Percentiles rank a stretch among this genome's conserved stretches.
Evolutionary conservation across 2,888 invertebrate genomes (phyloP).

Genomic region (Leptinotarsa rubiginosa): DNA sequence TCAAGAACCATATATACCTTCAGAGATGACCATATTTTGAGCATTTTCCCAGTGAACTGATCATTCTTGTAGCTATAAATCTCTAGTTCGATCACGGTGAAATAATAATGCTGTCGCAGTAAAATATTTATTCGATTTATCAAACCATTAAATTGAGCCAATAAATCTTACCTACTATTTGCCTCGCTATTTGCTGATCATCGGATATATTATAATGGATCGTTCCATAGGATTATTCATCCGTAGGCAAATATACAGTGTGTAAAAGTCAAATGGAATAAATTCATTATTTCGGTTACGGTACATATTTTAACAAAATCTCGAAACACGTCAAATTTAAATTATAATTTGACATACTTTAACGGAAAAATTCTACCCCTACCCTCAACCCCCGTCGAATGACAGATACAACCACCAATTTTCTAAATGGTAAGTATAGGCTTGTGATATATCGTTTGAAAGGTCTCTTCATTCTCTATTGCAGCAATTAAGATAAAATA

Average conservation of each 20-base stretch:
- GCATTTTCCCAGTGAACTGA: background rate
- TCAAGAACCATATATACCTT: background rate
- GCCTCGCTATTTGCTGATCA: constrained; percentile 33
- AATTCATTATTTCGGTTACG: no score
- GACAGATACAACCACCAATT: no score
- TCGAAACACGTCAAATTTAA: no score
- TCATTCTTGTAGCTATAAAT: constrained; percentile 41
- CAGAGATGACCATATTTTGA: background rate
- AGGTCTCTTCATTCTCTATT: no score
- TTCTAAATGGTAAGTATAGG: no score
- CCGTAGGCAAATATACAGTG: background rate
- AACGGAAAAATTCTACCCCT: no score
- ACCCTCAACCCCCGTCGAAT: no score
- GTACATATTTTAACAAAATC: no score
- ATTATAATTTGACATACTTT: no score
- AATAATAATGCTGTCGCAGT: constrained; percentile 19
- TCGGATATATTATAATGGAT: constrained; percentile 32
- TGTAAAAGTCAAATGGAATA: background rate
- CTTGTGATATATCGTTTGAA: no score
- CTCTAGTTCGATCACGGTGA: constrained; percentile 23
- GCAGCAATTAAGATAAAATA: no score
- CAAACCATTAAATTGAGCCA: constrained; percentile 29
- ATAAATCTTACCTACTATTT: constrained; percentile 30
- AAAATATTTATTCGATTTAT: constrained; percentile 30
- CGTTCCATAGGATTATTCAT: constrained; percentile 28